Evolutionary conservation across 2,888 invertebrate species (phyloP).

Genomic region (Hartigia nigra): DNA sequence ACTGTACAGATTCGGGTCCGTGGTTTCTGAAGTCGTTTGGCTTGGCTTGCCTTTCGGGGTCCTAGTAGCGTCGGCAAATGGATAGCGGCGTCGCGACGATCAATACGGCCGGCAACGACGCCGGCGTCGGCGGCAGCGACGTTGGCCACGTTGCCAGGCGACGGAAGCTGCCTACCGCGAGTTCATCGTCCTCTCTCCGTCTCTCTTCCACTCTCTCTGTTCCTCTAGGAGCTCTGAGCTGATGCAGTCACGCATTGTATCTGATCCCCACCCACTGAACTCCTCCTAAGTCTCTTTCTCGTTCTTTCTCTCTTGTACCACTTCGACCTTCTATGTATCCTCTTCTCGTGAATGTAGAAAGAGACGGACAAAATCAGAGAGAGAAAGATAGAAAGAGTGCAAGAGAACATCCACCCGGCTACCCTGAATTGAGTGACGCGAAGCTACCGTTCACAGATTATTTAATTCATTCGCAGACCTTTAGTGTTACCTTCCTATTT

Average conservation of each 20-base stretch:
- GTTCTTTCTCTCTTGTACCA: conserved; percentile 20
- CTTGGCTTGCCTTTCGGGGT: not conserved
- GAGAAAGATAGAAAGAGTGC: not conserved
- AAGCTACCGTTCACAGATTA: conserved; percentile 10
- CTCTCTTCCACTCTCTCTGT: conserved; percentile 58
- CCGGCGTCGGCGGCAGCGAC: conserved; percentile 50
- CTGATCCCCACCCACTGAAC: conserved; percentile 21
- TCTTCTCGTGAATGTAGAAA: not conserved
- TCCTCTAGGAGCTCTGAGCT: conserved; percentile 66
- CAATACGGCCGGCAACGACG: conserved; percentile 31
- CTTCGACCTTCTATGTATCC: not conserved
- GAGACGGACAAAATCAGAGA: conserved; percentile 11
- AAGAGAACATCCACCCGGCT: not conserved
- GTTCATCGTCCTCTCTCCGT: conserved; percentile 64
- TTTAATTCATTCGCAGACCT: conserved; percentile 13
- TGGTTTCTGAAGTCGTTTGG: not conserved
- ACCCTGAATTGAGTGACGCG: not conserved
- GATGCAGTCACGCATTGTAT: conserved; percentile 13
- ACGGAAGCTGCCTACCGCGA: conserved; percentile 68
- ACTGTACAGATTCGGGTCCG: not conserved
- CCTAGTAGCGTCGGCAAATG: not conserved
- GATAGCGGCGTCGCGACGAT: conserved; percentile 28
- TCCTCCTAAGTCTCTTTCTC: conserved; percentile 13
- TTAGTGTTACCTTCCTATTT: not conserved
- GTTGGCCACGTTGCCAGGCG: conserved; percentile 68